A percentile compares a stretch with the other conserved stretches of the same genome.
Evolutionary conservation across 2,113 vertebrate genomes (phyloP).

Genomic region (Sialia sialis): DNA sequence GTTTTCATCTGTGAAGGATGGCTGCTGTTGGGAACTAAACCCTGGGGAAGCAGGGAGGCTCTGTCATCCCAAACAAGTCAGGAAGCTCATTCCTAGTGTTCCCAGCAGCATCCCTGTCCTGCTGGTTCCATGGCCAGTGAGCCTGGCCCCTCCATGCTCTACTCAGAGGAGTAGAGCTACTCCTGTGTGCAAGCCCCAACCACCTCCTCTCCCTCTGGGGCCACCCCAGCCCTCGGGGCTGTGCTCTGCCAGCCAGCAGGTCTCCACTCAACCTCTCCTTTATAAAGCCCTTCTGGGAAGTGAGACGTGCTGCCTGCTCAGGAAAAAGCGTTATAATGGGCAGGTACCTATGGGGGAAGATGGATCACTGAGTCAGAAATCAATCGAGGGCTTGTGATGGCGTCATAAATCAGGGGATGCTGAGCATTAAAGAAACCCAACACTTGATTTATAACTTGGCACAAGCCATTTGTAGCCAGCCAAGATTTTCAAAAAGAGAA

Average conservation of each 20-base stretch:
- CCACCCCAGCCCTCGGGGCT: rapidly evolving
- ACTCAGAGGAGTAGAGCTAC: rapidly evolving
- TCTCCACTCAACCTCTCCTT: neutral
- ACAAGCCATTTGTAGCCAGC: slow-evolving; percentile 61
- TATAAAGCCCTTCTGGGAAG: slow-evolving; percentile 37
- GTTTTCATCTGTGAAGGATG: neutral
- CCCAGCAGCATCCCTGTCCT: rapidly evolving
- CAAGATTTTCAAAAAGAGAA: slow-evolving; percentile 62
- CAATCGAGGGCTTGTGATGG: slow-evolving; percentile 60
- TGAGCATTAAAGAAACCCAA: slow-evolving; percentile 59
- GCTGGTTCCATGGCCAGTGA: neutral
- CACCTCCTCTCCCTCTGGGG: neutral
- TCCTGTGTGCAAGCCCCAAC: neutral
- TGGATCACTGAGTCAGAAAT: slow-evolving; percentile 66
- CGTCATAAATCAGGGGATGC: slow-evolving; percentile 67
- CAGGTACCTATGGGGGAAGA: slow-evolving; percentile 59
- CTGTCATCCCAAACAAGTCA: neutral
- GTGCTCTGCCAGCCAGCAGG: neutral
- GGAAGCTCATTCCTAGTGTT: neutral
- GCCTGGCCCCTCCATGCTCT: rapidly evolving
- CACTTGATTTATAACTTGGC: slow-evolving; percentile 63
- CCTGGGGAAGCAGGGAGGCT: neutral
- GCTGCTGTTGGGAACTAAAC: neutral
- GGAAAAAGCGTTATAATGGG: slow-evolving; percentile 48
- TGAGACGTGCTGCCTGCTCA: neutral